Base-by-base conservation (phyloP, 2,113 vertebrate species). In the Phaethornis superciliosus region DNA sequence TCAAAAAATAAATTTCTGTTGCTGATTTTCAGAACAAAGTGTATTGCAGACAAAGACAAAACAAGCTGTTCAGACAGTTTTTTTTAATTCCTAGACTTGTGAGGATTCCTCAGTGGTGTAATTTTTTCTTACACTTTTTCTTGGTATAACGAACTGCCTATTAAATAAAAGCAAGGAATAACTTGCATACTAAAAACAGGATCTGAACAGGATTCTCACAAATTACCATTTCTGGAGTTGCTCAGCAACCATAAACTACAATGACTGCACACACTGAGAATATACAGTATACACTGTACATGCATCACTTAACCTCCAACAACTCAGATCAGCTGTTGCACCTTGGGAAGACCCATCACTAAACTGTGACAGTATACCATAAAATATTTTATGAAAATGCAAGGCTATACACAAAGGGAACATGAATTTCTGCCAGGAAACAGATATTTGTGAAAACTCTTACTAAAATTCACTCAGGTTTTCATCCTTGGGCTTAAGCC, bases 381-480 rank as follows among this genome's bases (percentile, higher is more conserved):
- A 79, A 85, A 32, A 47, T 35, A 16, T 28, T 10, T 32, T 46
- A 49, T 27, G 47, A 78, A 81, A 95, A 90, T 52, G 82, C 71
- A 89, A 85, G 22, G 30, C 19, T 60, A 87, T 62, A 69, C 27
- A 77, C 42, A 64, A 76, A 77, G 79, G 58, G 88, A 89, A 28
- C 12, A 12, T 92, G 95, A 96, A 74, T 95, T 96, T 96, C 95
- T 95, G 95, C 95, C 94, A 95, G 94, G 71, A 96, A 71, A 83
- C 3, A 0, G 21, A 72, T 32, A 44, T 64, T 76, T 80, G 32
- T 69, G 67, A 74, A 88, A 88, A 82, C 15, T 28, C 15, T 59
- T 77, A 90, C 2, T 30, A 60, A 82, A 85, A 56, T 20, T 42
- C 42, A 42, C 15, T 40, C 26, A 51, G 30, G 33, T 81, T 87